A percentile compares a stretch with the other conserved stretches of the same genome.
phyloP scores from a whole-genome alignment of 2,888 invertebrate species.

The Cloeon dipterum region DNA sequence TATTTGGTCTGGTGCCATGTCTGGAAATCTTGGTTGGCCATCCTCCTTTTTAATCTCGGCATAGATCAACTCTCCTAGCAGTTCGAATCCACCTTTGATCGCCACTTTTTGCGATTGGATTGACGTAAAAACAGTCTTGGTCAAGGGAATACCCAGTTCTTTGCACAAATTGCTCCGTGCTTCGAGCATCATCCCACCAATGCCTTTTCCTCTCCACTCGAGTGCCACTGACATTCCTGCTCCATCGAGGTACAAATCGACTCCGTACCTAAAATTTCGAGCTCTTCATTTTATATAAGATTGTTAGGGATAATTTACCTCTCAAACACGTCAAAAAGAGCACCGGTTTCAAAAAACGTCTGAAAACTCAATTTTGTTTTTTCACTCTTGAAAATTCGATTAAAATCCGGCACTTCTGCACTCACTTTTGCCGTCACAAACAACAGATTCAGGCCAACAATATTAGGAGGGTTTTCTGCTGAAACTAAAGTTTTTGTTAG shows the following conservation, averaged over 20 bases:
- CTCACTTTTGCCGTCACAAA: too few relatives aligned
- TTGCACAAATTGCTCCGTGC: slow-evolving; percentile 27
- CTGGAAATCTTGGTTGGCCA: background rate
- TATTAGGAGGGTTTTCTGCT: too few relatives aligned
- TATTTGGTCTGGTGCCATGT: too few relatives aligned
- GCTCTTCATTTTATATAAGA: too few relatives aligned
- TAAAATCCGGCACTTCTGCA: too few relatives aligned
- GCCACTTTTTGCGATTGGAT: slow-evolving; percentile 26
- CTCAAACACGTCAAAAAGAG: too few relatives aligned
- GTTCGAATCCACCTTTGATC: slow-evolving; percentile 23
- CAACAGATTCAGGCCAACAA: too few relatives aligned
- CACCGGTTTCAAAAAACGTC: too few relatives aligned
- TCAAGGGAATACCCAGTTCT: slow-evolving; percentile 22
- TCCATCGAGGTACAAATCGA: slow-evolving; percentile 22
- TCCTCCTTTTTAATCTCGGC: background rate
- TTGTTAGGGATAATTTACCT: too few relatives aligned
- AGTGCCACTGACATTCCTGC: slow-evolving; percentile 25
- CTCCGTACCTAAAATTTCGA: slow-evolving; percentile 15
- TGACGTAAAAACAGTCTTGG: slow-evolving; percentile 28
- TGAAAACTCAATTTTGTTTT: too few relatives aligned
- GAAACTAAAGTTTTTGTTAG: too few relatives aligned
- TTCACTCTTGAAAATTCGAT: too few relatives aligned
- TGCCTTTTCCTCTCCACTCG: slow-evolving; percentile 20
- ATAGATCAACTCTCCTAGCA: slow-evolving; percentile 13
- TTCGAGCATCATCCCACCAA: slow-evolving; percentile 21